These are phyloP conservation scores for Lagorchestes hirsutus DNA, from an alignment of 2,797 vertebrate genomes.

Conservation along the genomic window DNA sequence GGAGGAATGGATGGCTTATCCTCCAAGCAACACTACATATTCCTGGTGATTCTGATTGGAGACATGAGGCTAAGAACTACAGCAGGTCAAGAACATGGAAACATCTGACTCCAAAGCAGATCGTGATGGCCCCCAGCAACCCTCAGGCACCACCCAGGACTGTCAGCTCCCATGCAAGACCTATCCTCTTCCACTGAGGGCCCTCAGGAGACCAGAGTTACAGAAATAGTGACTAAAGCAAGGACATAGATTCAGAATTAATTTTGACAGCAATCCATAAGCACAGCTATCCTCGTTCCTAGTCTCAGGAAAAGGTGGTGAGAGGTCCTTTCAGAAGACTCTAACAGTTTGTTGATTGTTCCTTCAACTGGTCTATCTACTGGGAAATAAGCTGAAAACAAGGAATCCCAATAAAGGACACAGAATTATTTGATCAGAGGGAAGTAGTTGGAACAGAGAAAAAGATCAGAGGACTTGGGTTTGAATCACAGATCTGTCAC, in stretches of 20 bases:
- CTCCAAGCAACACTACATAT: not conserved
- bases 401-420: not conserved
- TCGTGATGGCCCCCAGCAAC: not conserved
- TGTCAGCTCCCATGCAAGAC: conserved; percentile 24
- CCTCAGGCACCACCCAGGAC: conserved; percentile 40
- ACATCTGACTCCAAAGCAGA: conserved; percentile 26
- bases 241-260: conserved; percentile 42
- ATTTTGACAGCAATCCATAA: conserved; percentile 56
- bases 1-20: fast-evolving
- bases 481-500: not conserved
- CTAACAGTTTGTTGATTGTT: not conserved
- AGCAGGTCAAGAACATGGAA: not conserved
- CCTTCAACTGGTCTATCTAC: not conserved
- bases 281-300: conserved; percentile 38
- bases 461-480: not conserved
- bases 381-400: not conserved
- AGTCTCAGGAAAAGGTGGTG: not conserved
- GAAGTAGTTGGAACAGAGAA: not conserved
- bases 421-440: conserved; percentile 9
- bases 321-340: not conserved
- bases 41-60: not conserved
- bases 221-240: conserved; percentile 12
- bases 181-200: not conserved
- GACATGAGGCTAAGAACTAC: not conserved
- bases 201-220: conserved; percentile 8